Evolutionary conservation across 2,113 vertebrate genomes (phyloP), one percentile per base, ranked within the genome.

Genomic region (Brienomyrus brachyistius): DNA sequence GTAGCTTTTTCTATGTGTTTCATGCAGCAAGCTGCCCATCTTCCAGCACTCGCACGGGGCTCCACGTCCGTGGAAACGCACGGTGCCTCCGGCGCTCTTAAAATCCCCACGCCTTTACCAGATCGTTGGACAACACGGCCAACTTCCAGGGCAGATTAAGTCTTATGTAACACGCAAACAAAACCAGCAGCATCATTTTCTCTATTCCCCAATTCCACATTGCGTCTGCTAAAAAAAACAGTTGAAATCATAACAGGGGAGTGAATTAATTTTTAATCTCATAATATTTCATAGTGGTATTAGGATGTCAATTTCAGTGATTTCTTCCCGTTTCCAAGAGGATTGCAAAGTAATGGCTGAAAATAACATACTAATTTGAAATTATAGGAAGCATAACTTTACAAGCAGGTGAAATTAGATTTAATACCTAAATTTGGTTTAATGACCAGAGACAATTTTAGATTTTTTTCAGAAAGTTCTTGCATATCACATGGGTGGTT

Each of bases 71-170:
- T 77, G 90, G 89, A 19, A 21, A 54, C 88, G 48, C 62, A 91
- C 90, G 90, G 91, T 92, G 90, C 91, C 62, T 91, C 90, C 70
- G 87, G 87, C 87, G 88, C 74, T 86, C 90, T 91, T 90, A 92
- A 92, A 92, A 90, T 89, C 91, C 89, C 27, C 89, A 27, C 85
- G 66, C 88, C 74, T 89, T 86, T 90, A 66, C 84, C 88, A 88
- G 89, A 91, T 90, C 90, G 90, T 83, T 91, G 90, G 91, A 92
- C 3, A 92, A 92, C 91, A 89, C 91, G 90, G 90, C 91, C 88
- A 91, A 90, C 88, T 92, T 92, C 89, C 43, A 77, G 19, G 35
- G 80, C 84, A 92, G 92, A 92, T 93, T 91, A 93, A 90, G 90
- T 91, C 87, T 93, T 91, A 92, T 91, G 88, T 91, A 91, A 90